Evolutionary conservation across 2,888 invertebrate genomes (phyloP), one percentile per base, ranked within the genome.

Genomic region (Cheilosia vernalis): DNA sequence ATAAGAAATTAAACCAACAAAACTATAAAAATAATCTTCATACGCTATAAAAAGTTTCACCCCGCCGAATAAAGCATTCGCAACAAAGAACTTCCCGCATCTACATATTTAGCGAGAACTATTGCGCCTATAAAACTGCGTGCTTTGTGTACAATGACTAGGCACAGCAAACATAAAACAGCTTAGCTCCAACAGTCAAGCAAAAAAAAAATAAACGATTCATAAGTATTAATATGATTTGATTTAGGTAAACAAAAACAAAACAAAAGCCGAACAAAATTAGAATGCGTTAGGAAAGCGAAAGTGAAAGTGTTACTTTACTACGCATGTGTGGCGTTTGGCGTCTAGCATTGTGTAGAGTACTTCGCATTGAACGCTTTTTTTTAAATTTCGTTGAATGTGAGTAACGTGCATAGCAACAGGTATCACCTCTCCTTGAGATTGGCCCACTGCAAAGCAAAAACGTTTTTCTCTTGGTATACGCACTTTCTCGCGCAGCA

Each of bases 41-140:
- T 17, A 17, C 13, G 24, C 17, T 51, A 15, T 53, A 47, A 56
- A 73, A 63, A 51, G 1, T 42, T 51, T 30, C 44, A n/a, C 24
- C n/a, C 44, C 37, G 13, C 37, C 27, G 61, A 56, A 19, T 42
- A 30, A 10, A 76, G 19, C 33, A 70, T 49, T 64, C 40, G 76
- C 66, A 76, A 64, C 63, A 78, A 78, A 70, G 70, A 63, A 70
- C 70, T 30, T 70, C 64, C 69, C 69, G 69, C 77, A 69, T 53
- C 47, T 33, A 27, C 27, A 27, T 6, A 33, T 21, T 49, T n/a
- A 47, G 61, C 37, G 30, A 60, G 24, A 44, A 30, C 30, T 24
- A 69, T 63, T 69, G 67, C 69, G 67, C 33, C 19, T 33, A 44
- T 44, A 37, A 2, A 40, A 51, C 30, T 21, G 33, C 42, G 15